phyloP scores from a whole-genome alignment of 1,140 invertebrate genomes.

The Gryllus bimaculatus region DNA sequence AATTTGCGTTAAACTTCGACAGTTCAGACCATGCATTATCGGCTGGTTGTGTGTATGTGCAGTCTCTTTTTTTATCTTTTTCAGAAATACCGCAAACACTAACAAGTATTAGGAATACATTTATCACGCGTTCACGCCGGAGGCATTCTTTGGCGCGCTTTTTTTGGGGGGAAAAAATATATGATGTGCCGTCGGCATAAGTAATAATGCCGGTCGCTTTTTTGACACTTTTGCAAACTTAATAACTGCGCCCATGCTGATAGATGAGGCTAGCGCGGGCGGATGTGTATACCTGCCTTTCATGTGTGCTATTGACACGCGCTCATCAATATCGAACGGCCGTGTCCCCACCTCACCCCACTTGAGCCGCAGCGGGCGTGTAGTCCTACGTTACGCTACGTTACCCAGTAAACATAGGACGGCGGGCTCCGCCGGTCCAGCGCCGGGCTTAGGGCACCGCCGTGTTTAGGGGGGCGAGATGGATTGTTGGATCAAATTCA shows the following conservation, averaged over 20 bases:
- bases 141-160: not conserved
- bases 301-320: not conserved
- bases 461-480: not conserved
- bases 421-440: too few relatives aligned
- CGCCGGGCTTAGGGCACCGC: not conserved
- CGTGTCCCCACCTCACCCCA: not conserved
- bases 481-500: not conserved
- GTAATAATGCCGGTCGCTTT: not conserved
- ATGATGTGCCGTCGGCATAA: not conserved
- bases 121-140: not conserved
- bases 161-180: not conserved
- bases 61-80: not conserved
- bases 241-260: not conserved
- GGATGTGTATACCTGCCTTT: not conserved
- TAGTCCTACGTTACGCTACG: constrained; percentile 3
- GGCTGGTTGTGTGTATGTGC: not conserved
- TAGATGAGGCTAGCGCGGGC: not conserved
- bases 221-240: constrained; percentile 1
- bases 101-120: constrained; percentile 2
- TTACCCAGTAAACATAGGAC: not conserved
- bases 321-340: not conserved
- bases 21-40: not conserved
- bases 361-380: not conserved
- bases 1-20: not conserved
- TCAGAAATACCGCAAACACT: not conserved